These are phyloP conservation scores for Steatornis caripensis DNA, from an alignment of 2,113 vertebrate species.

Conservation along the genomic window DNA sequence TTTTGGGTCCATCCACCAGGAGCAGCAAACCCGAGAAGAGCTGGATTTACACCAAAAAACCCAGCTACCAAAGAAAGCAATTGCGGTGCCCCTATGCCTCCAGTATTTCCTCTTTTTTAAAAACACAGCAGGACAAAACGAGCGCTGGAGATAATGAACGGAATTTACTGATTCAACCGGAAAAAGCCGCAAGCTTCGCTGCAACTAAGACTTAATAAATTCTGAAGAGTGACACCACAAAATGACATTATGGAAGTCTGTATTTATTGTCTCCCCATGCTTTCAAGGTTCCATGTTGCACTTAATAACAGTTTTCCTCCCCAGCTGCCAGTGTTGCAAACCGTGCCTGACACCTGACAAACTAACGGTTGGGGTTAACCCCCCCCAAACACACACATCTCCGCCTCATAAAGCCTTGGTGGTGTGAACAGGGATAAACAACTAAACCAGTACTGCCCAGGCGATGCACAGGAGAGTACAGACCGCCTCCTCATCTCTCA, in stretches of 20 bases:
- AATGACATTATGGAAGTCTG: background rate
- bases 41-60: background rate
- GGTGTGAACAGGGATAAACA: background rate
- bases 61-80: background rate
- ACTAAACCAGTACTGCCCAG: background rate
- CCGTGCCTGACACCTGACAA: background rate
- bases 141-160: background rate
- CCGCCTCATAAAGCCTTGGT: background rate
- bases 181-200: background rate
- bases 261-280: constrained; percentile 6
- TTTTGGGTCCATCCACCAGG: background rate
- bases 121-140: background rate
- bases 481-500: rapidly evolving
- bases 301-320: constrained; percentile 22
- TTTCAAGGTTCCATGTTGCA: background rate
- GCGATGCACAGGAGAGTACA: rapidly evolving
- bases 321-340: constrained; percentile 5
- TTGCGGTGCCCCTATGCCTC: background rate
- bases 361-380: background rate
- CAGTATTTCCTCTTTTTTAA: background rate
- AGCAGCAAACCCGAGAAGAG: background rate
- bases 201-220: background rate
- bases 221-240: background rate
- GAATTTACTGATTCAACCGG: background rate
- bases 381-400: background rate